These are phyloP conservation scores for Lerista edwardsae DNA, from an alignment of 2,797 vertebrate genomes.

Conservation along the genomic window DNA sequence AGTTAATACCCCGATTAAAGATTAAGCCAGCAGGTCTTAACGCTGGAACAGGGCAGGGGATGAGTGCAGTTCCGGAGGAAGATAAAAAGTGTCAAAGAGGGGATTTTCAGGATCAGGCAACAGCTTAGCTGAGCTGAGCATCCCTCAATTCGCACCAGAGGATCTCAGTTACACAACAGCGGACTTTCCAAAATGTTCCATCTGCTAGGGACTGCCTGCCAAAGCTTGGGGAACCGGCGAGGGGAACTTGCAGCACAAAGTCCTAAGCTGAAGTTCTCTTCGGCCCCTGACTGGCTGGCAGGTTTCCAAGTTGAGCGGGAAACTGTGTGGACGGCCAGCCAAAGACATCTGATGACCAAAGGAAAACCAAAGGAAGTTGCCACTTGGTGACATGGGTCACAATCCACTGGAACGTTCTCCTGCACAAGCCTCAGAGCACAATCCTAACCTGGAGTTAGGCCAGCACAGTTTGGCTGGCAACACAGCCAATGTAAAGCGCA, in stretches of 20 bases:
- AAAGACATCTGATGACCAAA: not conserved
- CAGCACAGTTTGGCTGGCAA: too few species aligned
- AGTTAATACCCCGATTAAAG: slow-evolving; percentile 29
- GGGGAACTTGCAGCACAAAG: not conserved
- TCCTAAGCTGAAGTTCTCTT: too few species aligned
- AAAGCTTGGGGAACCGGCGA: not conserved
- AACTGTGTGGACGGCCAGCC: too few species aligned
- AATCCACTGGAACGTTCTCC: not conserved
- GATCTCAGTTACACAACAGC: not conserved
- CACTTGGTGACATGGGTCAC: too few species aligned
- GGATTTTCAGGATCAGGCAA: slow-evolving; percentile 12
- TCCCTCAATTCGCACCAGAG: not conserved
- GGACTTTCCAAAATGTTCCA: not conserved
- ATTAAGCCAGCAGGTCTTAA: not conserved
- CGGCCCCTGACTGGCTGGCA: not conserved
- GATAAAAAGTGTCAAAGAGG: slow-evolving; percentile 4
- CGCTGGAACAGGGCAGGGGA: not conserved
- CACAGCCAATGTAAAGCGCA: too few species aligned
- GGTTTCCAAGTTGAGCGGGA: not conserved
- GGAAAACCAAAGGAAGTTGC: not conserved
- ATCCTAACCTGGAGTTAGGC: too few species aligned
- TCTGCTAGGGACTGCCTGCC: not conserved
- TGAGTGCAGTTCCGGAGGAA: slow-evolving; percentile 5
- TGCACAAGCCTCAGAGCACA: not conserved
- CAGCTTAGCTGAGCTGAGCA: not conserved